These are phyloP conservation scores for Grapholita molesta DNA, from an alignment of 1,140 invertebrate species.

Conservation along the genomic window DNA sequence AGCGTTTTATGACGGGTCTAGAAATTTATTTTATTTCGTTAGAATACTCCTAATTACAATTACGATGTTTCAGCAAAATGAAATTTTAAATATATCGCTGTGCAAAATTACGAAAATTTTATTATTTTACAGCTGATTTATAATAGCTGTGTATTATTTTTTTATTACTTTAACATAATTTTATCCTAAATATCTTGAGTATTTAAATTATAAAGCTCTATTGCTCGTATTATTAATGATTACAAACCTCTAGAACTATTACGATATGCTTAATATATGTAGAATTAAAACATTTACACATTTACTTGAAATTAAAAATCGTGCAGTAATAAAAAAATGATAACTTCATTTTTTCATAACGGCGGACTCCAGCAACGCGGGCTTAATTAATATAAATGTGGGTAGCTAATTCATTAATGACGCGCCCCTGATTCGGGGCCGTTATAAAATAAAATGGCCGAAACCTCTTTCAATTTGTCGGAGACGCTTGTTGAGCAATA, in stretches of 20 bases:
- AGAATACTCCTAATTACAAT: not conserved
- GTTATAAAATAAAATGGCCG: not conserved
- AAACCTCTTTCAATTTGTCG: slow-evolving; percentile 1
- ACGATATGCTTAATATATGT: not conserved
- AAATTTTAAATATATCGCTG: too few relatives aligned
- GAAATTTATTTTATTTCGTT: slow-evolving; percentile 2
- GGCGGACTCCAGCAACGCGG: not conserved
- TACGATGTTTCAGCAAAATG: not conserved
- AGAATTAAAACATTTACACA: too few relatives aligned
- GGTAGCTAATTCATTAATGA: slow-evolving; percentile 8
- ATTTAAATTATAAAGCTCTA: too few relatives aligned
- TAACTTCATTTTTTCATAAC: not conserved
- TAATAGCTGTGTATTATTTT: too few relatives aligned
- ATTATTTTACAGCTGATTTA: too few relatives aligned
- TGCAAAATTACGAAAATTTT: too few relatives aligned
- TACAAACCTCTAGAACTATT: too few relatives aligned
- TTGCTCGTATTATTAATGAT: too few relatives aligned
- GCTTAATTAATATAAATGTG: slow-evolving; percentile 13
- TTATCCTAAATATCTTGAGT: too few relatives aligned
- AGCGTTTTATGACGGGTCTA: not conserved
- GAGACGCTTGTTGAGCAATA: not conserved
- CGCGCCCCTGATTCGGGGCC: not conserved
- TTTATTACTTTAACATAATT: too few relatives aligned
- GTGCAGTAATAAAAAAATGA: not conserved
- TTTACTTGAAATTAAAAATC: not conserved